Base-by-base conservation (phyloP, 2,888 invertebrate genomes). In the Caradrina kadenii region DNA sequence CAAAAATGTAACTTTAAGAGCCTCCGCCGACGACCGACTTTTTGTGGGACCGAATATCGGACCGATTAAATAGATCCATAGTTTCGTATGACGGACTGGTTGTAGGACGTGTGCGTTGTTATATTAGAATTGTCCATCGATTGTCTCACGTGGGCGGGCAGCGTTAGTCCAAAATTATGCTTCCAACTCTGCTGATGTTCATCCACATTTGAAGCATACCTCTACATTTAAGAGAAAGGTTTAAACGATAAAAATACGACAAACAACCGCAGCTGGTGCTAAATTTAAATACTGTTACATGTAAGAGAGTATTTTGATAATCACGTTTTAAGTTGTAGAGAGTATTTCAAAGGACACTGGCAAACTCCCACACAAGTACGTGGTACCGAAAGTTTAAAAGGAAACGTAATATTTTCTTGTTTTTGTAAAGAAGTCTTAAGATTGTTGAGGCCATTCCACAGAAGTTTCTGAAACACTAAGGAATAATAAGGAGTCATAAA, bases 381-480 rank as follows among this genome's bases (percentile, higher is more conserved):
- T 69, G 63, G 66, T 58, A 79, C 65, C 56, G 17, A 71, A 79
- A 82, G 64, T 80, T 80, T 65, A 48, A 67, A 73, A 69, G 69
- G 71, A 79, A 79, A 75, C 48, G 71, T 79, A 69, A 71, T 79
- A 82, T 82, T 69, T 82, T 71, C 75, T 79, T 79, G 55, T 79
- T 82, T 69, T 82, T 68, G 62, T 71, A 69, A 64, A 64, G 75
- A 79, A 82, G 69, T 69, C 79, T 82, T 79, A 80, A 69, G 63
- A 80, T 69, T 73, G 70, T 82, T 79, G 66, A 74, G 80, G 65
- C 63, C 54, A 80, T 80, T 79, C 63, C 63, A 61, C 63, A 66
- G 61, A 80, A 79, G 70, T 80, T 80, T 82, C 56, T 66, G 63
- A 53, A 66, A 66, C 63, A 72, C 74, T 79, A 68, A 73, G 63